These are phyloP conservation scores for Mus spicilegus DNA, from an alignment of 2,113 vertebrate species.

Conservation along the genomic window DNA sequence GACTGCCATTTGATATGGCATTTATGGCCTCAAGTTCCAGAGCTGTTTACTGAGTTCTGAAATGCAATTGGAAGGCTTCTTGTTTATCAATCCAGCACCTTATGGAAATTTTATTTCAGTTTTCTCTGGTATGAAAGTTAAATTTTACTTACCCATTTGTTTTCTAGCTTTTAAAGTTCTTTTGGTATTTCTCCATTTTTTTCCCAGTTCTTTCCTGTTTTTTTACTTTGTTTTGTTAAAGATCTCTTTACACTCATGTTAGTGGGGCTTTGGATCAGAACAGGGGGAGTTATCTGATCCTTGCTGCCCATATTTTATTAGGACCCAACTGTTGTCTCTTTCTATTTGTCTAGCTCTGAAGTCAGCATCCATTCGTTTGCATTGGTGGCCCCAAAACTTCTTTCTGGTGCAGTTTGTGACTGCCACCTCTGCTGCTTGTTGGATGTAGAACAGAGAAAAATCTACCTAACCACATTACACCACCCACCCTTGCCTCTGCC, in stretches of 20 bases:
- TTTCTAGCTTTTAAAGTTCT: conserved; percentile 51
- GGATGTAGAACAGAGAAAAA: neutral
- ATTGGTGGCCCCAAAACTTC: neutral
- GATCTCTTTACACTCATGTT: neutral
- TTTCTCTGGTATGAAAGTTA: conserved; percentile 57
- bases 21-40: neutral
- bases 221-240: neutral
- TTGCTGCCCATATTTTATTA: neutral
- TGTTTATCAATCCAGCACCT: conserved; percentile 26
- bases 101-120: conserved; percentile 56
- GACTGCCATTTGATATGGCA: neutral
- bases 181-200: neutral
- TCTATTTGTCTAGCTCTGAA: conserved; percentile 5
- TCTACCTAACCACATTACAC: neutral
- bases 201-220: neutral
- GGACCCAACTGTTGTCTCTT: neutral
- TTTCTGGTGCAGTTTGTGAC: neutral
- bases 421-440: neutral
- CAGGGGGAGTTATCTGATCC: neutral
- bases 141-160: conserved; percentile 66
- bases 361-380: neutral
- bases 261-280: neutral
- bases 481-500: accelerated
- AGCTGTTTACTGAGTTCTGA: neutral
- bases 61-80: conserved; percentile 43